These are phyloP conservation scores for Pteronotus mesoamericanus DNA, from an alignment of 2,797 vertebrate species.

Conservation along the genomic window DNA sequence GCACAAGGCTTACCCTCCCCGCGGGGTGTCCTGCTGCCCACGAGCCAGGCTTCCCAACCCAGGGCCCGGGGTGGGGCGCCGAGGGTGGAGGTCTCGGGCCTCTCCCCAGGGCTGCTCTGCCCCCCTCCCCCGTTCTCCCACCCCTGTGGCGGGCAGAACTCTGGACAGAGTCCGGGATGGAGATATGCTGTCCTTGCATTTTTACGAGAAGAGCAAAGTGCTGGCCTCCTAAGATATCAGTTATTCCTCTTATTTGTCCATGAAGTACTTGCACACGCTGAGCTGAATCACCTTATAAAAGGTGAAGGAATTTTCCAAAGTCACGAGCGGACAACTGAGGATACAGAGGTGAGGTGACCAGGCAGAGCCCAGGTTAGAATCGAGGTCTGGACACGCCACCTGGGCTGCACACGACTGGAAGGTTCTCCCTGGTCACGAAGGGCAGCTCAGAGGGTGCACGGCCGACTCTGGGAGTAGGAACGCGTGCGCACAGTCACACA, in stretches of 20 bases:
- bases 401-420: rapidly evolving
- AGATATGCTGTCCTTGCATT: rapidly evolving
- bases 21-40: not conserved
- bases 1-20: rapidly evolving
- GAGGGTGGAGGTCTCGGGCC: rapidly evolving
- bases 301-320: not conserved
- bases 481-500: too few species aligned
- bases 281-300: too few species aligned
- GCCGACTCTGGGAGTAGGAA: too few species aligned
- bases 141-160: not conserved
- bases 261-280: too few species aligned
- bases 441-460: too few species aligned
- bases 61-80: rapidly evolving
- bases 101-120: not conserved
- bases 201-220: not conserved
- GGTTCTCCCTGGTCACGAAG: too few species aligned
- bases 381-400: not conserved
- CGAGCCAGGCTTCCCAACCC: rapidly evolving
- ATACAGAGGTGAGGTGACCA: not conserved
- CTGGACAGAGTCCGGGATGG: not conserved
- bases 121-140: not conserved
- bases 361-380: not conserved
- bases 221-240: not conserved
- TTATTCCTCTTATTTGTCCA: not conserved
- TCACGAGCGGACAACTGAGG: not conserved